A percentile compares a stretch with the other conserved stretches of the same genome.
phyloP scores from a whole-genome alignment of 2,113 vertebrate genomes.

The Amazona guildingii region DNA sequence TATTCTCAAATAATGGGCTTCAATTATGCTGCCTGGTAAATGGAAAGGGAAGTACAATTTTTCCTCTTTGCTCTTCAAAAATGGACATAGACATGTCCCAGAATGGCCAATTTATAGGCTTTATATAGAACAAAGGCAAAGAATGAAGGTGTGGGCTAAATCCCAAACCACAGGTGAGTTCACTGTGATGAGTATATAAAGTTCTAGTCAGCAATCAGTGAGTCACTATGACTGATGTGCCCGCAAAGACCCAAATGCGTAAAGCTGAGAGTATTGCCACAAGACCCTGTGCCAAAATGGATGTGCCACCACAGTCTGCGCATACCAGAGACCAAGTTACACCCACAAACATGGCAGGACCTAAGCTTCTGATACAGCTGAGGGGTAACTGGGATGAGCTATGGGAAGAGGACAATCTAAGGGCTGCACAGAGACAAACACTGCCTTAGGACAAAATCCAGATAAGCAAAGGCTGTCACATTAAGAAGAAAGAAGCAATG shows the following conservation, averaged over 20 bases:
- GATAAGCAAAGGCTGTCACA: not conserved
- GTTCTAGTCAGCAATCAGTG: not conserved
- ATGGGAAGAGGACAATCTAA: not conserved
- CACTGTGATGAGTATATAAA: not conserved
- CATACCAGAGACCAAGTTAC: not conserved
- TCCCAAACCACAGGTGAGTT: conserved; percentile 30
- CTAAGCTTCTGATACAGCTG: not conserved
- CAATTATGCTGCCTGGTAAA: not conserved
- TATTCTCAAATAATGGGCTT: not conserved
- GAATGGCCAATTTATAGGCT: not conserved
- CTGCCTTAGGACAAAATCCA: not conserved
- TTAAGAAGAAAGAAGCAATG: not conserved
- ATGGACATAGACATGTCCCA: not conserved
- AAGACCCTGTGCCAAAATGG: not conserved
- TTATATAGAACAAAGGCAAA: not conserved
- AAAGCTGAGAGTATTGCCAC: not conserved
- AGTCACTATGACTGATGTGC: not conserved
- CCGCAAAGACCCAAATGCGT: not conserved
- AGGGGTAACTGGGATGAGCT: not conserved
- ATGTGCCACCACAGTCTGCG: not conserved
- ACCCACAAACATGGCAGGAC: not conserved
- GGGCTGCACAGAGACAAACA: not conserved
- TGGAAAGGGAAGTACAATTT: not conserved
- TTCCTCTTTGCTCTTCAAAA: not conserved
- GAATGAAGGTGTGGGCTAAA: not conserved